Base-by-base conservation (phyloP, 2,797 vertebrate species). In the Xiphophorus birchmanni region DNA sequence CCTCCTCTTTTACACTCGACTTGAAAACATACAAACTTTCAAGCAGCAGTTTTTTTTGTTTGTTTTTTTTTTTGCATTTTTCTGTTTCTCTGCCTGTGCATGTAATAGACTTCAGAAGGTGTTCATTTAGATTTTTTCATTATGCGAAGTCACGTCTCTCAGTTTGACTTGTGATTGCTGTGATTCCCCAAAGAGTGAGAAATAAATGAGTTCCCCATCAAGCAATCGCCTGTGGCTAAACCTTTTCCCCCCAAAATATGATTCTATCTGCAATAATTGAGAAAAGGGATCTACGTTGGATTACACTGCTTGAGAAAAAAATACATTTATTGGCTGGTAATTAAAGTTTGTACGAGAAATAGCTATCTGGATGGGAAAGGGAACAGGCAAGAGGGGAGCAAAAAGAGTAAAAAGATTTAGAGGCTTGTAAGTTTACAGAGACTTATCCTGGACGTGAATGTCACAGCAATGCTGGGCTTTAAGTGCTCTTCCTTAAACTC, bases 131-230 rank as follows among this genome's bases (percentile, higher is more conserved):
- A 47, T 37, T 85, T 44, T 84, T 85, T 81, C 78, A 88, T 90
- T 86, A 84, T 82, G 78, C 77, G 6, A 79, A 90, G 87, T 85
- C 91, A 93, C 83, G 77, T 91, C 80, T 87, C 71, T 0, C 37
- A 84, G 76, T 89, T 83, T 84, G 87, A 84, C 83, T 86, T 75
- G 54, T n/a, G 77, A 83, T 73, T 44, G 26, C 72, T 7, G 42
- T 13, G 76, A 29, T 80, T 92, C 90, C 88, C 87, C 23, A 80
- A 86, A 86, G 90, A 92, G 86, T 32, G 80, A 78, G 84, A 86
- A 93, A 94, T 87, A 90, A 93, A 94, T 92, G 83, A 89, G 88
- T 91, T 92, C 89, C 48, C 77, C 80, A 83, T 90, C 80, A 82
- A 87, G 85, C 86, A 88, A 90, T 92, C 85, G 84, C 80, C 67